Base-by-base conservation (phyloP, 2,113 vertebrate genomes). In the Oreochromis niloticus region DNA sequence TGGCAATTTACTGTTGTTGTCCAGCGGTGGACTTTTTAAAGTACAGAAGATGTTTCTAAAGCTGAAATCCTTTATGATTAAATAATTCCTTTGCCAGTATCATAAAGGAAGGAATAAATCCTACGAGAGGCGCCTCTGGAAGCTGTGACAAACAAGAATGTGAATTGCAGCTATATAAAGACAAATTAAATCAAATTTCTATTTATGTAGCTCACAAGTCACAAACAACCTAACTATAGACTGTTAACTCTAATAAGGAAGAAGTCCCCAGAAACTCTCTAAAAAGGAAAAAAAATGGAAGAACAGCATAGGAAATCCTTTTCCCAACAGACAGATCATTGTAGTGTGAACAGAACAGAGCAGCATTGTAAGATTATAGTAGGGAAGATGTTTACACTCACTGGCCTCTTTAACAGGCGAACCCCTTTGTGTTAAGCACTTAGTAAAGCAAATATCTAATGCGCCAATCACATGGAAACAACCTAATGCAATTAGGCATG, bases 281-380 rank as follows among this genome's bases (percentile, higher is more conserved):
- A 17, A 41, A 36, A 34, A 0, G 30, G n/a, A 1, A 27, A 30
- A 85, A 63, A n/a, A 9, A 66, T 41, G 16, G 10, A 54, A 39
- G 4, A 43, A 36, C 16, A 19, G 30, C 56, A 0, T 0, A 7
- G 22, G 22, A 22, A 52, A 46, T 63, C 46, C 10, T 17, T 41
- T 80, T 68, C 12, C 17, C 41, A 34, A 61, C 13, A 68, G 24
- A 11, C 6, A 27, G 43, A 39, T 68, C 24, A 24, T 3, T 34
- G 59, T 43, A 14, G 9, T 43, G 34, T 66, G 27, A 7, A 63
- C 46, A 63, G 73, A 48, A 79, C 4, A 43, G 59, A 81, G 4
- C 43, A 9, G n/a, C 16, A 41, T 24, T 27, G n/a, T 54, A 24
- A 27, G 41, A 46, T 46, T 27, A 73, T 6, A 73, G 8, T 46